phyloP scores from a whole-genome alignment of 2,797 vertebrate species.

The Euthynnus affinis region DNA sequence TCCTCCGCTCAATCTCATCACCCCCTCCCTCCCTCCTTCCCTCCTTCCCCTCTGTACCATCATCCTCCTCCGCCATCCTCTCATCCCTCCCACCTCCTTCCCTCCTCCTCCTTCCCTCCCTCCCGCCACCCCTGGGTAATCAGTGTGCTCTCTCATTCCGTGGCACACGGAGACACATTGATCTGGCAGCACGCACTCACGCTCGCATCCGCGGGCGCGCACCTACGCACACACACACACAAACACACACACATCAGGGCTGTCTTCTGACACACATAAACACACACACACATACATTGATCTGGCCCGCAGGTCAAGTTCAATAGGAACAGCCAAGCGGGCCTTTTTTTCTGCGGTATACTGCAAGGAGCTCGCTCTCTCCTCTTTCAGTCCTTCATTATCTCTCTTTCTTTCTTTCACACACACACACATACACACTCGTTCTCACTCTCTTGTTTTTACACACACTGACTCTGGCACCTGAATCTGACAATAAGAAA shows the following conservation, averaged over 20 bases:
- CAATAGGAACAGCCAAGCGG: slow-evolving; percentile 86
- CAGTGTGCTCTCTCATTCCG: slow-evolving; percentile 87
- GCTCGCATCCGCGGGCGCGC: slow-evolving; percentile 25
- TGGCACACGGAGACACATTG: slow-evolving; percentile 85
- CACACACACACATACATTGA: slow-evolving; percentile 82
- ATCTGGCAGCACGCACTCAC: slow-evolving; percentile 70
- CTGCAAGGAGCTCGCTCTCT: slow-evolving; percentile 64
- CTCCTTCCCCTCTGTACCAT: slow-evolving; percentile 65
- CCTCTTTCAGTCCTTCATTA: slow-evolving; percentile 16
- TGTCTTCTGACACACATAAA: slow-evolving; percentile 61
- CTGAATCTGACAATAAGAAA: slow-evolving; percentile 41
- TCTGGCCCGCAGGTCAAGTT: slow-evolving; percentile 89
- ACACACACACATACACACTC: slow-evolving; percentile 18
- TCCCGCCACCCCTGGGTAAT: slow-evolving; percentile 85
- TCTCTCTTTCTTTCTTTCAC: slow-evolving; percentile 25
- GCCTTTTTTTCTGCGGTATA: slow-evolving; percentile 72
- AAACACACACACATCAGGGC: slow-evolving; percentile 24
- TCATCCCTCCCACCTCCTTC: slow-evolving; percentile 56
- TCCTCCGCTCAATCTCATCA: slow-evolving; percentile 76
- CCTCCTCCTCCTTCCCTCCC: slow-evolving; percentile 40
- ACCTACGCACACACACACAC: slow-evolving; percentile 47
- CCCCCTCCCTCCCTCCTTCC: neutral
- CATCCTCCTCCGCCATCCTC: slow-evolving; percentile 64
- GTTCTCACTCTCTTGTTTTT: slow-evolving; percentile 16
- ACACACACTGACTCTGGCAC: slow-evolving; percentile 17